Base-by-base conservation (phyloP, 2,113 vertebrate genomes). In the Bagarius yarrelli region DNA sequence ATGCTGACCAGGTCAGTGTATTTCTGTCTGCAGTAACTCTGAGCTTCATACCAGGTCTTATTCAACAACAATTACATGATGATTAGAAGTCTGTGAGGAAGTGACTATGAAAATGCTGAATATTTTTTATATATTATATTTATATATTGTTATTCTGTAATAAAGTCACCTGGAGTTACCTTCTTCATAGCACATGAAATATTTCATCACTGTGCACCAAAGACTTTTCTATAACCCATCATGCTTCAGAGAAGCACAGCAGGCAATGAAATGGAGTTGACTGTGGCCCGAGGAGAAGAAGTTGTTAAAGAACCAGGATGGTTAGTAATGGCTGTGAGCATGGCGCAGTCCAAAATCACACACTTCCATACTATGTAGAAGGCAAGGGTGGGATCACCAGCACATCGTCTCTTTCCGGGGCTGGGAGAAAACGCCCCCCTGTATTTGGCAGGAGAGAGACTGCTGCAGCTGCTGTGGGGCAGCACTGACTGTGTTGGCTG, bases 171-270 rank as follows among this genome's bases (percentile, higher is more conserved):
- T 27, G 16, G 4, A 40, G 36, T 88, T 86, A 92, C 91, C 77
- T 16, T 83, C 8, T 52, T 23, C 6, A 79, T 84, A 76, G 50
- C 90, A 92, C 88, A 89, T 87, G 84, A 92, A 91, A 14, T 1
- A 0, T 66, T 36, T 87, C 3, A 0, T 1, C 0, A 25, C 12
- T 2, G 23, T 57, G 81, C 90, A 91, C 0, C 16, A 8, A 14
- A 36, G 0, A 47, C 18, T 15, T 0, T 84, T 77, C 85, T 83
- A 86, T 8, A 0, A 0, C 16, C 78, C 83, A 70, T 63, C 11
- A 74, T 67, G 1, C 0, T 40, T 78, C 61, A 86, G 67, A 11
- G 27, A 3, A n/a, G 25, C 53, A 55, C 85, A 86, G 53, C 9
- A 25, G 16, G 3, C 2, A 0, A n/a, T 23, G 0, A n/a, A n/a